These are phyloP conservation scores for Hedychridium roseum DNA, from an alignment of 2,888 invertebrate genomes.

Conservation along the genomic window DNA sequence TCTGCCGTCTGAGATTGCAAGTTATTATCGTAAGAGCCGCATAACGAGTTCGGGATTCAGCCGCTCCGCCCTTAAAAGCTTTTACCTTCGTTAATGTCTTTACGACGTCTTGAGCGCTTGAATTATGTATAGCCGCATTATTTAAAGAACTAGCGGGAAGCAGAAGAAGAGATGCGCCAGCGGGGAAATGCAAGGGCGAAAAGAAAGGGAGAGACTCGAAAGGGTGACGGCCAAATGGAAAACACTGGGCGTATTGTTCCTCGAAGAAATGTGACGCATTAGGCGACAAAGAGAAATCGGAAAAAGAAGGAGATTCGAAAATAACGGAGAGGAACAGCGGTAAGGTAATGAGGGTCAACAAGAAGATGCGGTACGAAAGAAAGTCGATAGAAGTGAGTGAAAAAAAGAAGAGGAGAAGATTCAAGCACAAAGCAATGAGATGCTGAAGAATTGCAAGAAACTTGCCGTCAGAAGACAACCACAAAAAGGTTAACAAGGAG, in stretches of 20 bases:
- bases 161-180: constrained; percentile 12
- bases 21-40: constrained; percentile 36
- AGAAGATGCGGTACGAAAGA: too few relatives aligned
- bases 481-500: too few relatives aligned
- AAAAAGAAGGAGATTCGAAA: too few relatives aligned
- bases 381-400: background rate
- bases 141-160: constrained; percentile 31
- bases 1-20: constrained; percentile 26
- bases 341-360: too few relatives aligned
- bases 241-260: too few relatives aligned
- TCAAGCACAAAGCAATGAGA: too few relatives aligned
- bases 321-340: too few relatives aligned
- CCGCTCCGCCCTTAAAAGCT: constrained; percentile 31
- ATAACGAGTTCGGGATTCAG: constrained; percentile 39
- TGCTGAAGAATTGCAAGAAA: too few relatives aligned
- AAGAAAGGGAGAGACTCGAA: constrained; percentile 7
- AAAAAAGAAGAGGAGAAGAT: background rate
- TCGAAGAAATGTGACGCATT: too few relatives aligned
- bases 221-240: background rate
- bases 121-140: constrained; percentile 47
- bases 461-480: too few relatives aligned
- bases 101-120: constrained; percentile 38
- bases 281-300: too few relatives aligned
- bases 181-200: constrained; percentile 5
- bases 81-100: constrained; percentile 43